Evolutionary conservation across 2,797 vertebrate genomes (phyloP).

Genomic region (Sebastiscus albofasciatus): DNA sequence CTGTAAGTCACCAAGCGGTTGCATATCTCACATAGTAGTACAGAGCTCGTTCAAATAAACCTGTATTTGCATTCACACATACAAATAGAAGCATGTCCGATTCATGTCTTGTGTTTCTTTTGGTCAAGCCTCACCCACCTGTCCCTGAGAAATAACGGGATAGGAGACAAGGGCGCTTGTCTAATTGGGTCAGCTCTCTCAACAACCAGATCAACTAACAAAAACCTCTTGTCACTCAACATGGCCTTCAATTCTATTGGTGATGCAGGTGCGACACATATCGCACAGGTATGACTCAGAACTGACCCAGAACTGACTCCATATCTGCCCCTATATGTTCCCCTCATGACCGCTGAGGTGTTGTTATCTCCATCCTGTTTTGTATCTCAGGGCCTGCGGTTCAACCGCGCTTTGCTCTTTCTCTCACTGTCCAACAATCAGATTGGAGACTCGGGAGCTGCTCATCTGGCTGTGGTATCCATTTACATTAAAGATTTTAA

Average conservation of each 20-base stretch:
- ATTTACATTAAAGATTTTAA: conserved; percentile 41
- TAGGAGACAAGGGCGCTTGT: conserved; percentile 80
- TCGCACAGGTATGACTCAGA: conserved; percentile 82
- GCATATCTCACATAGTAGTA: background rate
- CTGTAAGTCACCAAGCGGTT: conserved; percentile 74
- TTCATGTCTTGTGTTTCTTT: conserved; percentile 22
- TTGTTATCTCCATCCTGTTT: background rate
- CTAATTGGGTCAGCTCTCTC: conserved; percentile 86
- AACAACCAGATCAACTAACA: conserved; percentile 76
- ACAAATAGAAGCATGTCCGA: background rate
- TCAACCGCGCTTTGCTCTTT: conserved; percentile 86
- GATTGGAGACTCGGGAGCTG: conserved; percentile 87
- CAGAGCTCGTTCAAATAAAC: background rate
- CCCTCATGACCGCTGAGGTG: background rate
- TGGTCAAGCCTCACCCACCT: conserved; percentile 83
- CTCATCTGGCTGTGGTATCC: conserved; percentile 74
- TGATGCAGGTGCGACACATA: conserved; percentile 83
- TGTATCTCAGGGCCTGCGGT: conserved; percentile 85
- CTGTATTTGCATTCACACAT: background rate
- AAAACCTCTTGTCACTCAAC: conserved; percentile 84
- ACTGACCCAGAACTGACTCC: background rate
- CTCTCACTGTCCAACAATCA: conserved; percentile 87
- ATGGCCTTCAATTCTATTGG: conserved; percentile 90
- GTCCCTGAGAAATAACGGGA: conserved; percentile 86
- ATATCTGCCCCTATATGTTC: background rate